Conservation (phyloP, 2,888 invertebrate species). For the Mactromeris polynyma region DNA sequence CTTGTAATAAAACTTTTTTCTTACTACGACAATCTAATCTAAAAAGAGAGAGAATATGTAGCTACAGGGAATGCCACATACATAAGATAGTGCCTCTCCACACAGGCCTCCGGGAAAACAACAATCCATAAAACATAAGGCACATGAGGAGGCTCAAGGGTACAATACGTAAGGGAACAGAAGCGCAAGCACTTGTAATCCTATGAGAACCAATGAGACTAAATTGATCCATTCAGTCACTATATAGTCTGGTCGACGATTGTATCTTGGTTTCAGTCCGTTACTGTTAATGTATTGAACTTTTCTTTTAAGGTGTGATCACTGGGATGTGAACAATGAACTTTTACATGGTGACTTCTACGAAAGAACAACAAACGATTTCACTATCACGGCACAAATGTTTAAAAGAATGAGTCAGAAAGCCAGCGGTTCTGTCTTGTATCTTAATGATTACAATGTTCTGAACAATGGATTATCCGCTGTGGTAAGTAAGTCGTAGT, state of each 20-base stretch:
- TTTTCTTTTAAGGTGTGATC: conserved; percentile 69
- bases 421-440: conserved; percentile 70
- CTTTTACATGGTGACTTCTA: conserved; percentile 76
- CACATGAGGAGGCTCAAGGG: no score
- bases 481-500: conserved; percentile 48
- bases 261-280: not conserved
- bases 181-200: no score
- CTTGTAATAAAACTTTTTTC: no score
- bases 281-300: not conserved
- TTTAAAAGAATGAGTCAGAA: conserved; percentile 69
- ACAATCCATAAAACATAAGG: no score
- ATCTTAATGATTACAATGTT: conserved; percentile 75
- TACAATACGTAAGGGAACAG: no score
- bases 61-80: no score
- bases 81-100: no score
- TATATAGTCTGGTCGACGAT: not conserved
- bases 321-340: conserved; percentile 83
- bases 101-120: no score
- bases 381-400: conserved; percentile 73
- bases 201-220: no score
- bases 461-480: not conserved
- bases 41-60: no score
- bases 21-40: no score
- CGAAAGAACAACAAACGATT: conserved; percentile 68
- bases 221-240: not conserved